Base-by-base conservation (phyloP, 2,113 vertebrate species). In the Scomber scombrus region DNA sequence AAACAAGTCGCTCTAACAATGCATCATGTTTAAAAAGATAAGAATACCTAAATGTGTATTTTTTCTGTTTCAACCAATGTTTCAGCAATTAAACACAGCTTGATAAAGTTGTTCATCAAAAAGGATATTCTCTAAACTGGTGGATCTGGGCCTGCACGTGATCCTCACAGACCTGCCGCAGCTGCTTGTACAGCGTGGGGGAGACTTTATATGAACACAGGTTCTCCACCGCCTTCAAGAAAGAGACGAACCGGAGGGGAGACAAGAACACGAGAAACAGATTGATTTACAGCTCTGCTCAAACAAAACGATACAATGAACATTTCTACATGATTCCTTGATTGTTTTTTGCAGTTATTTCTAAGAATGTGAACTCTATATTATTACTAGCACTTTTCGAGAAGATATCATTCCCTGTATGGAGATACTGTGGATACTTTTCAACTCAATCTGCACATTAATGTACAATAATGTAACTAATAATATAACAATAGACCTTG, bases 181-280 rank as follows among this genome's bases (percentile, higher is more conserved):
- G 94, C 74, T 99, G 97, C 91, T 98, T 99, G 94, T 99, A 99
- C 72, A 99, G 95, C 58, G 97, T 99, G 54, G 98, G 97, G 88
- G 98, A 99, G 82, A 99, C 98, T 95, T 99, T 99, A 94, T 99
- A 98, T 3, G 98, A 99, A 90, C 98, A 99, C 76, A 99, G 96
- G 91, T 99, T 99, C 95, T 99, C 98, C 80, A 99, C 98, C 85
- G 98, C 98, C 98, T 99, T 72, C 13, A 43, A 54, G 14, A 64
- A 77, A 91, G 71, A 21, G 73, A 64, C 13, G 72, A 26, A 26
- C 23, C 23, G 90, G 16, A 47, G 51, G n/a, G 21, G 51, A 52
- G 23, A 80, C 23, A 81, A 31, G 8, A 75, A 47, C n/a, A 78
- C 16, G 67, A 71, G 11, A 40, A 9, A 40, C 34, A 79, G 11